Evolutionary conservation across 2,888 invertebrate genomes (phyloP), one percentile per base, ranked within the genome.

Genomic region (Psylliodes chrysocephalus): DNA sequence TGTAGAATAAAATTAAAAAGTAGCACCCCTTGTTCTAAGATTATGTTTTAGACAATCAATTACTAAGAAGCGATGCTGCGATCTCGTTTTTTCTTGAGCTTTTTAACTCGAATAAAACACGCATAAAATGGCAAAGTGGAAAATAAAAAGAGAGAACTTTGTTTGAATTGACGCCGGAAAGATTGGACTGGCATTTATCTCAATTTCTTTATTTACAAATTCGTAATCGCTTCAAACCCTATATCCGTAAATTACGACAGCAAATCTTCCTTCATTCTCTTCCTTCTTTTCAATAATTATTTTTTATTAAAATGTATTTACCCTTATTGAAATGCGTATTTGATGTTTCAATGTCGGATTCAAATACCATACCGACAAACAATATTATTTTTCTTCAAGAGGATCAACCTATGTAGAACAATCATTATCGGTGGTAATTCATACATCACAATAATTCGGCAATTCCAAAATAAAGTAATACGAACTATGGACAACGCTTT

Each of bases 1-100:
- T 57, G 35, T 65, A 60, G 64, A 53, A 52, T 57, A 54, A 64
- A 65, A 68, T 68, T 65, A 65, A 65, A 68, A 68, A 62, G 49
- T 65, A 46, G 57, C 64, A 54, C 53, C 67, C 67, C 49, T 42
- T 52, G 64, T 57, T 63, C 42, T 40, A 30, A 65, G 35, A 65
- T 71, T 73, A 72, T 72, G 68, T 65, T 69, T 72, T 68, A 71
- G 59, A 71, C 70, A 75, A 73, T 75, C 72, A 74, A 73, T 75
- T 73, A 71, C 67, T 63, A 49, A 67, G 61, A 46, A 67, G 52
- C 69, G 66, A 71, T 68, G 71, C 69, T 59, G 65, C 63, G 66
- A 70, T 70, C 66, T 62, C 47, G 57, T 33, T 60, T 62, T 54
- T 66, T 56, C 42, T 60, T 33, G 52, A 60, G 60, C 59, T 68